Percentiles rank a stretch among this genome's conserved stretches.
Conservation (phyloP, 2,113 vertebrate species). For the Ramphastos sulfuratus region DNA sequence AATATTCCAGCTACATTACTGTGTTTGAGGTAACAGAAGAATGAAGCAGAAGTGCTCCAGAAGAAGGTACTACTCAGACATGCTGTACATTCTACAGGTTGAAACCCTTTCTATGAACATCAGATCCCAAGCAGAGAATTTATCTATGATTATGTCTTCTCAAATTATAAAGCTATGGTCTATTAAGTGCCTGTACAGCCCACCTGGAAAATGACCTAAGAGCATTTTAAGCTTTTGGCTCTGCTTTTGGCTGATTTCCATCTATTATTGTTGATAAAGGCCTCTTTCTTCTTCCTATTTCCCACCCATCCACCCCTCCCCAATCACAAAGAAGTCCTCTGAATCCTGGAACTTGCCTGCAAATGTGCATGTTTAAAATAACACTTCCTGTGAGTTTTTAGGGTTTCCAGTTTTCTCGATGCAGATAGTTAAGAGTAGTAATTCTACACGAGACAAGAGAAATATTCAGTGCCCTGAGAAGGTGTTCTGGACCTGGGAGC, state of each 20-base stretch:
- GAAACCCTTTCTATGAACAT: not conserved
- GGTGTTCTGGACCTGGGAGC: not conserved
- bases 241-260: not conserved
- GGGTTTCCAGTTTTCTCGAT: not conserved
- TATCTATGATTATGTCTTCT: not conserved
- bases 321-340: constrained; percentile 10
- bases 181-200: not conserved
- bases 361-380: not conserved
- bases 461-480: not conserved
- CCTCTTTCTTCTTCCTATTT: not conserved
- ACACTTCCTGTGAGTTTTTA: not conserved
- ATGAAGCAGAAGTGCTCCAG: not conserved
- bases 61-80: not conserved
- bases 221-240: not conserved
- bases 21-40: not conserved
- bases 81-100: not conserved
- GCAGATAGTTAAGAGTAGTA: not conserved
- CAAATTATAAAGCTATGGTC: not conserved
- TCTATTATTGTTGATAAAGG: not conserved
- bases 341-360: not conserved
- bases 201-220: not conserved
- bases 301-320: not conserved
- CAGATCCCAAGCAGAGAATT: not conserved
- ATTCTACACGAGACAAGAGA: not conserved
- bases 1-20: not conserved